phyloP scores from a whole-genome alignment of 92 coral and sea anemone species.

The Chrysogorgia sp. region DNA sequence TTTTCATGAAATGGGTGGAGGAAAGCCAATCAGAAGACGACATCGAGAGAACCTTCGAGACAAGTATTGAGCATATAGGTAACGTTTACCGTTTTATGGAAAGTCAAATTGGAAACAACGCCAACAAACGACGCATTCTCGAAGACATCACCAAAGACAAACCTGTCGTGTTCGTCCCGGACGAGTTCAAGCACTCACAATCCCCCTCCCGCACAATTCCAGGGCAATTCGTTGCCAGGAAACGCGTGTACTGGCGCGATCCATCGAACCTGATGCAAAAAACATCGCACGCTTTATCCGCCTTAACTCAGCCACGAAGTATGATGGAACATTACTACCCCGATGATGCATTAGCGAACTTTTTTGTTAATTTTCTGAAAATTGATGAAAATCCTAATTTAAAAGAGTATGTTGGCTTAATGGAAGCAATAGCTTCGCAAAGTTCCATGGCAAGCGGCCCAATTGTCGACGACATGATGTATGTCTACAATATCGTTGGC shows the following conservation, averaged over 20 bases:
- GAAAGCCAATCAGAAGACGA: constrained; percentile 17
- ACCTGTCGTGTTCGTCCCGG: constrained; percentile 75
- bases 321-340: constrained; percentile 61
- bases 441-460: constrained; percentile 72
- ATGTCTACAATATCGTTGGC: constrained; percentile 76
- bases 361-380: constrained; percentile 58
- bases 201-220: not conserved
- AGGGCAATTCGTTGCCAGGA: constrained; percentile 62
- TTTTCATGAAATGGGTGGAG: constrained; percentile 66
- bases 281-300: constrained; percentile 19
- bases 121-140: constrained; percentile 39
- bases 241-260: constrained; percentile 87
- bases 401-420: constrained; percentile 82
- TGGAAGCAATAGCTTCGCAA: constrained; percentile 59
- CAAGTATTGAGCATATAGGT: constrained; percentile 74
- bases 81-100: constrained; percentile 63
- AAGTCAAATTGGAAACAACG: constrained; percentile 18
- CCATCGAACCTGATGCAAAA: constrained; percentile 67
- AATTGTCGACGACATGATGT: constrained; percentile 57
- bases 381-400: constrained; percentile 77
- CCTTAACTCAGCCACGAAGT: constrained; percentile 50
- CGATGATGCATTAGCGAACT: constrained; percentile 19
- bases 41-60: constrained; percentile 51
- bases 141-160: constrained; percentile 58
- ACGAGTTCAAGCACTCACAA: not conserved